A percentile compares a stretch with the other conserved stretches of the same genome.
Evolutionary conservation across 2,113 vertebrate genomes (phyloP).

Genomic region (Phasianus colchicus): DNA sequence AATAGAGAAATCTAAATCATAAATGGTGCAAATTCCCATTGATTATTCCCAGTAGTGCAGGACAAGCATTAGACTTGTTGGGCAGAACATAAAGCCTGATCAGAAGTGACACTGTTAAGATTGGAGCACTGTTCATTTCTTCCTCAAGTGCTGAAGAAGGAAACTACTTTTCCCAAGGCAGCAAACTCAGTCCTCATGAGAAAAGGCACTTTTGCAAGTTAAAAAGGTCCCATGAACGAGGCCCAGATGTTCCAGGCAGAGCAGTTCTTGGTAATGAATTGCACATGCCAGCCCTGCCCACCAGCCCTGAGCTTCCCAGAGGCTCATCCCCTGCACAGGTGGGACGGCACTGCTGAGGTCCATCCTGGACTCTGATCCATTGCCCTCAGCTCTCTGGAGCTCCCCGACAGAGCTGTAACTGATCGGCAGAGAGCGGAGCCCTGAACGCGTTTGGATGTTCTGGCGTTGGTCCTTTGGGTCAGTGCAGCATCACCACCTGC

Average conservation of each 20-base stretch:
- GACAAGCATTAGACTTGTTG: background rate
- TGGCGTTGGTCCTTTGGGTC: background rate
- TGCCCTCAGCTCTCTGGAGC: no score
- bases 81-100: background rate
- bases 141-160: background rate
- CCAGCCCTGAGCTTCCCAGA: background rate
- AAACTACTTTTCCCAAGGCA: conserved; percentile 5
- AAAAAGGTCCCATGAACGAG: background rate
- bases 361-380: no score
- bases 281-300: background rate
- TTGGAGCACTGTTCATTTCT: background rate
- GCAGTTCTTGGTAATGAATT: background rate
- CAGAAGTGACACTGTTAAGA: background rate
- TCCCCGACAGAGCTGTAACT: conserved; percentile 3
- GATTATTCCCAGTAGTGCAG: background rate
- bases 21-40: background rate
- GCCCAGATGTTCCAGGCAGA: conserved; percentile 27
- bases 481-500: background rate
- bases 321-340: background rate
- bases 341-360: background rate
- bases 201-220: background rate
- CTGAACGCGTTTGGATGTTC: background rate
- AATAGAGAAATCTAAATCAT: background rate
- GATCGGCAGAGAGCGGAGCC: background rate
- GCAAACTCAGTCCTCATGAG: background rate